These are phyloP conservation scores for Ostrea denselamellosa DNA, from an alignment of 1,140 invertebrate genomes.

Conservation along the genomic window DNA sequence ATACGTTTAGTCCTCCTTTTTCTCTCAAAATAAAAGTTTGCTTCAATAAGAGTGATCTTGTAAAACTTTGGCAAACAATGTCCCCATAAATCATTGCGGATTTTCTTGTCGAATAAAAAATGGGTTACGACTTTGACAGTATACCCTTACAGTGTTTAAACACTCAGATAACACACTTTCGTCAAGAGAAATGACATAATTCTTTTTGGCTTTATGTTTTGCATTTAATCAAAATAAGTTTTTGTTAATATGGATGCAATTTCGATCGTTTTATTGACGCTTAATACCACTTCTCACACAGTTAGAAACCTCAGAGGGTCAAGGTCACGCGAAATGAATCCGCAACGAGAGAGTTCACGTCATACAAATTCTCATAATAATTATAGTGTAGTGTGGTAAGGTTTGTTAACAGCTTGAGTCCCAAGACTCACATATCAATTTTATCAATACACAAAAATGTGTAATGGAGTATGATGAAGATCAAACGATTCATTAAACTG, in stretches of 20 bases:
- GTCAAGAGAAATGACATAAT: background rate
- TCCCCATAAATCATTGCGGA: conserved; percentile 20
- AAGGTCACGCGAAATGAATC: background rate
- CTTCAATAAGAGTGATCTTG: background rate
- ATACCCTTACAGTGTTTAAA: background rate
- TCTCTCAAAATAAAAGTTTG: background rate
- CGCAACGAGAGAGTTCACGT: background rate
- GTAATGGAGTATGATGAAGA: background rate
- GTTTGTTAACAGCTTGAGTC: background rate
- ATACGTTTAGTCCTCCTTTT: background rate
- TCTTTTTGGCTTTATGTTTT: background rate
- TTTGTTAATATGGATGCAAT: conserved; percentile 21
- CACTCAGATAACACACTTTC: background rate
- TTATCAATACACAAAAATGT: conserved; percentile 24
- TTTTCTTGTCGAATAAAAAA: conserved; percentile 32
- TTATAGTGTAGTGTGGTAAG: background rate
- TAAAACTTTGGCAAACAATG: conserved; percentile 26
- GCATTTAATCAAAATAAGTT: background rate
- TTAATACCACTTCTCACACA: background rate
- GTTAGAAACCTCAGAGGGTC: background rate
- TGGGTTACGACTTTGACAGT: conserved; percentile 17
- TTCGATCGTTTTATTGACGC: background rate
- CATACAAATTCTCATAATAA: background rate
- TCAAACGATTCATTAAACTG: conserved; percentile 15
- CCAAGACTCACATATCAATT: background rate